Conservation (phyloP, 2,797 vertebrate species). For the Mionectes olivaceus region DNA sequence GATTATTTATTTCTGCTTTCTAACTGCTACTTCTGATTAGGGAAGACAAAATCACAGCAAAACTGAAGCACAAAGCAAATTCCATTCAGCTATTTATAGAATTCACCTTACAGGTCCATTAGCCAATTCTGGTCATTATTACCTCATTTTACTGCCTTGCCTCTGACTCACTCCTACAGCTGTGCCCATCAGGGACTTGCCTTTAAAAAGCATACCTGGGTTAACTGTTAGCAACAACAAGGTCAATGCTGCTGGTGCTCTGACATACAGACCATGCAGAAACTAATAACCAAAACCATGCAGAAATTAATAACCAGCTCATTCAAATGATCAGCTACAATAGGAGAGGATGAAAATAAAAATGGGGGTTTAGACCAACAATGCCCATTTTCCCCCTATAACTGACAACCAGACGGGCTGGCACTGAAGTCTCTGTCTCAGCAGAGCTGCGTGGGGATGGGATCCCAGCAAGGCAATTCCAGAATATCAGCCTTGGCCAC, state of each 20-base stretch:
- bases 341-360: rapidly evolving
- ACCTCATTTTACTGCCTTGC: background rate
- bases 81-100: background rate
- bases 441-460: background rate
- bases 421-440: rapidly evolving
- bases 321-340: background rate
- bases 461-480: background rate
- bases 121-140: background rate
- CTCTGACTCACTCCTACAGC: conserved; percentile 1
- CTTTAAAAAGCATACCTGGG: background rate
- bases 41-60: background rate
- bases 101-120: background rate
- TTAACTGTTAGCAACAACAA: background rate
- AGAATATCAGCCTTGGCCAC: background rate
- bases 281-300: background rate
- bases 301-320: background rate
- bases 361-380: background rate
- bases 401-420: background rate
- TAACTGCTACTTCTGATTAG: background rate
- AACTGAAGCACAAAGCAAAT: background rate
- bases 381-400: background rate
- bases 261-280: background rate
- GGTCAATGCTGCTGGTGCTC: background rate
- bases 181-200: background rate
- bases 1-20: background rate